Evolutionary conservation across 1,140 invertebrate species (phyloP).

Genomic region (Aleiodes sp.): DNA sequence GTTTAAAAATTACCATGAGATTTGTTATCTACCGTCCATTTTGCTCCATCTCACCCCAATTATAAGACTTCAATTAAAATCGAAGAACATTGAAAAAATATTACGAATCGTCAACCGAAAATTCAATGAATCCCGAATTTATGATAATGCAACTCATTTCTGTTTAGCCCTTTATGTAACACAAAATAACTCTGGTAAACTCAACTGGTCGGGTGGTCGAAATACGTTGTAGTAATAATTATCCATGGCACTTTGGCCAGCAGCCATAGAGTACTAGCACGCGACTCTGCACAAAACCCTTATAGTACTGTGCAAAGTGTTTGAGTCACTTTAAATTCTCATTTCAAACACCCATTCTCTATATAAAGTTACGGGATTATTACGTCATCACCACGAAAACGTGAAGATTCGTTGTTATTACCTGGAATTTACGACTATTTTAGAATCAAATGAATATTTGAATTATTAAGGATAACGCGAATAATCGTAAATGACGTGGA

Average conservation of each 20-base stretch:
- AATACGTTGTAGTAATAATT: conserved; percentile 39
- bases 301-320: conserved; percentile 15
- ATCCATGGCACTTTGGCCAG: conserved; percentile 36
- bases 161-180: not conserved
- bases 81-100: no score
- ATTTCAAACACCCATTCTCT: not conserved
- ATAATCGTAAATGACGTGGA: not conserved
- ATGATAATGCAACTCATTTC: not conserved
- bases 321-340: conserved; percentile 22
- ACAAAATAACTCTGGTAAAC: no score
- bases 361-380: conserved; percentile 34
- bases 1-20: no score
- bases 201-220: conserved; percentile 22
- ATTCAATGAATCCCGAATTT: not conserved
- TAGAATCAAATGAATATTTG: conserved; percentile 1
- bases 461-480: not conserved
- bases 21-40: no score
- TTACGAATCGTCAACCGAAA: no score
- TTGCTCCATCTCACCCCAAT: no score
- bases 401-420: conserved; percentile 21
- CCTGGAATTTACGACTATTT: not conserved
- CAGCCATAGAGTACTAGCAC: conserved; percentile 34
- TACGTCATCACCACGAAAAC: conserved; percentile 26
- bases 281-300: conserved; percentile 15
- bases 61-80: no score